Conservation (phyloP, 2,888 invertebrate species). For the Magallana nippona region DNA sequence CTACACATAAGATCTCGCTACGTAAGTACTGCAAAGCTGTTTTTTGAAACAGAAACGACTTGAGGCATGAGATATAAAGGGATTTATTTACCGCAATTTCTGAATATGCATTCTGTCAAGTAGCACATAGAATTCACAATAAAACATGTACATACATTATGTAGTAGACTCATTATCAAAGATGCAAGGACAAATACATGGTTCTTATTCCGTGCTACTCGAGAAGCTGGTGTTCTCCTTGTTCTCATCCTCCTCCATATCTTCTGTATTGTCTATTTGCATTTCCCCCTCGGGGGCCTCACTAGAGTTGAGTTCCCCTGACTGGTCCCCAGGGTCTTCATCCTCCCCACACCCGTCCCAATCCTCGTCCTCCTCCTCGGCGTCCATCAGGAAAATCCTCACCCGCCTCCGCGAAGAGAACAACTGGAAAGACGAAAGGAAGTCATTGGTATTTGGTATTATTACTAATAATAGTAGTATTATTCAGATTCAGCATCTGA, state of each 20-base stretch:
- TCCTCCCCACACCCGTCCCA: constrained; percentile 80
- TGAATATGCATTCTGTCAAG: no score
- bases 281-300: constrained; percentile 34
- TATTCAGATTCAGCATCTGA: no score
- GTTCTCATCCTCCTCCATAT: constrained; percentile 63
- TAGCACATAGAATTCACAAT: no score
- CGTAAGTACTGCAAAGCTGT: no score
- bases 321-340: constrained; percentile 49
- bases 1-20: no score
- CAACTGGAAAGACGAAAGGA: constrained; percentile 79
- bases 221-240: constrained; percentile 64
- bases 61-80: no score
- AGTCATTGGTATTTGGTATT: no score
- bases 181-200: neutral
- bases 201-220: neutral
- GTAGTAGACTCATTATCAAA: no score
- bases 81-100: no score
- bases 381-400: constrained; percentile 94
- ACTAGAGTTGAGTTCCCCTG: constrained; percentile 40
- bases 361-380: constrained; percentile 94
- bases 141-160: no score
- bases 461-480: no score
- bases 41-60: no score
- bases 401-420: constrained; percentile 90
- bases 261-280: constrained; percentile 34